Conservation (phyloP, 1,140 invertebrate genomes). For the Psilanteris sp. region DNA sequence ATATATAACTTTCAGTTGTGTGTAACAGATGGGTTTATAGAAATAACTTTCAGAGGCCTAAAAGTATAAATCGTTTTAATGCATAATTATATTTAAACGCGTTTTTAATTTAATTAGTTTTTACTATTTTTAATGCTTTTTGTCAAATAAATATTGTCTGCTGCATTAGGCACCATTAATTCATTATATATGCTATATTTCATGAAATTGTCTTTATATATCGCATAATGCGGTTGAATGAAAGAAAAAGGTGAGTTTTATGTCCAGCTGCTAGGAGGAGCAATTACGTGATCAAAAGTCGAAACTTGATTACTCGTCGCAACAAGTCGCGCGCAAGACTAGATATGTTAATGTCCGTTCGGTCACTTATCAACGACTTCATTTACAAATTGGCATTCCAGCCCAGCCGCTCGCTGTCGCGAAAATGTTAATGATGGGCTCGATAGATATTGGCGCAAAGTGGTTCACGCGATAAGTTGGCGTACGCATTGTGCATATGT, state of each 20-base stretch:
- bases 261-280: constrained; percentile 11
- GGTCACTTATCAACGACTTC: constrained; percentile 74
- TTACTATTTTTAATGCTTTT: too few species aligned
- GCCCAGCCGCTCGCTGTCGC: constrained; percentile 42
- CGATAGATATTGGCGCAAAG: constrained; percentile 67
- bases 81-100: too few species aligned
- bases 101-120: too few species aligned
- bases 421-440: constrained; percentile 71
- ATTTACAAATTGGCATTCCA: constrained; percentile 74
- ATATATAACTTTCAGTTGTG: too few species aligned
- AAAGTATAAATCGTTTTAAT: too few species aligned
- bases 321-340: constrained; percentile 54
- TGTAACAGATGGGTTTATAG: too few species aligned
- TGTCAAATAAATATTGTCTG: too few species aligned
- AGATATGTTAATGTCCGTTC: constrained; percentile 65
- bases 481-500: constrained; percentile 35
- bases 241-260: constrained; percentile 2
- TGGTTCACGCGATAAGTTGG: constrained; percentile 66
- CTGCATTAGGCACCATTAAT: too few species aligned
- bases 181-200: too few species aligned
- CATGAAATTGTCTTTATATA: too few species aligned
- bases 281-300: constrained; percentile 62
- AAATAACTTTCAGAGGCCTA: too few species aligned
- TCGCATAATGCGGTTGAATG: too few species aligned
- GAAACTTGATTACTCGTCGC: constrained; percentile 59